A percentile compares a stretch with the other conserved stretches of the same genome.
These are phyloP conservation scores for Gallinago undulata DNA, from an alignment of 2,113 vertebrate genomes.

Conservation along the genomic window DNA sequence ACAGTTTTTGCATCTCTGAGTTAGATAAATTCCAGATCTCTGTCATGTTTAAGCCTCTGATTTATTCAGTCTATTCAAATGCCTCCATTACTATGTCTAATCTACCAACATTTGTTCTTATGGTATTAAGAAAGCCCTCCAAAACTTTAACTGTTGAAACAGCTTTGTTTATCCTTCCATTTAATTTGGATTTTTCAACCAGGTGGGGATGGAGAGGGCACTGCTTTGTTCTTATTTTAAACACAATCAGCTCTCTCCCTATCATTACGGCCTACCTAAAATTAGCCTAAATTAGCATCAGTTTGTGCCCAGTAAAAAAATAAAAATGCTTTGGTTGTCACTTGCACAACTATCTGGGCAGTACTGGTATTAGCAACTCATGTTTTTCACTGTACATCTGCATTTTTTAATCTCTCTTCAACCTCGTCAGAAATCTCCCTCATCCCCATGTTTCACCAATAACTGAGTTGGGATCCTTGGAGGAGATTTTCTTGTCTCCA, in stretches of 20 bases:
- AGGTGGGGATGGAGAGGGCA: neutral
- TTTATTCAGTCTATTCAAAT: neutral
- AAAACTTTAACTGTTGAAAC: neutral
- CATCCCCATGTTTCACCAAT: neutral
- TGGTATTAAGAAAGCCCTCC: neutral
- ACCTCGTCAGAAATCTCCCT: neutral
- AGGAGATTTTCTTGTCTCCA: neutral
- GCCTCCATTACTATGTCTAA: neutral
- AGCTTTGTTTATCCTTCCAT: neutral
- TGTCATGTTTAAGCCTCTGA: neutral
- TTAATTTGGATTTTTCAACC: neutral
- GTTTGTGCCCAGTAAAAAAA: neutral
- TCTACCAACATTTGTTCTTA: neutral
- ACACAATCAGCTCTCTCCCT: neutral
- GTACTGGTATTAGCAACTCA: neutral
- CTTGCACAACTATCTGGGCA: neutral
- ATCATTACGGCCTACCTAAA: neutral
- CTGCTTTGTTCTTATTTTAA: neutral
- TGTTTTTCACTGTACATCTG: neutral
- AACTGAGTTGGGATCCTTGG: neutral
- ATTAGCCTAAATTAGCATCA: neutral
- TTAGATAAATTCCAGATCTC: neutral
- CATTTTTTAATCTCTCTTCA: neutral
- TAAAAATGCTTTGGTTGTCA: neutral
- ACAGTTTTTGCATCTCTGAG: neutral